These are phyloP conservation scores for Syngnathus scovelli DNA, from an alignment of 2,113 vertebrate species.

Conservation along the genomic window DNA sequence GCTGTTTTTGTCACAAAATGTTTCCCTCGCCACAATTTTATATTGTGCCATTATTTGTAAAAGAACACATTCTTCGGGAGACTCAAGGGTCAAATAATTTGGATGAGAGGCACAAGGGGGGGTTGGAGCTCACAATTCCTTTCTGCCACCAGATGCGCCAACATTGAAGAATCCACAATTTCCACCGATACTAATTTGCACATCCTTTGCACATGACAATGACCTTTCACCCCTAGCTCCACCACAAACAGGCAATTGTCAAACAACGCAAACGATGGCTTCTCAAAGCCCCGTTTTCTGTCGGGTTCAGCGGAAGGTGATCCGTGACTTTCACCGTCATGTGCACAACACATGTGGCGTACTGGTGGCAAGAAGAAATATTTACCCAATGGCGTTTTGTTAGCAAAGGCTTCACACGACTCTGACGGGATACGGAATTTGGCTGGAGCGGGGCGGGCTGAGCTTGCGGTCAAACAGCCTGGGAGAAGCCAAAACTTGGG, in stretches of 20 bases:
- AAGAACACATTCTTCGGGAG: too few species aligned
- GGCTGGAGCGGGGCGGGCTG: neutral
- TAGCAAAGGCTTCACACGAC: slow-evolving; percentile 32
- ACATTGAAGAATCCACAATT: neutral
- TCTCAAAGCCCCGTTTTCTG: neutral
- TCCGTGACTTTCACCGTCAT: slow-evolving; percentile 27
- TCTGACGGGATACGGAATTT: slow-evolving; percentile 4
- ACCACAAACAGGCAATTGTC: neutral
- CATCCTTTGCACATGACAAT: neutral
- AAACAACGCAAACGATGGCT: neutral
- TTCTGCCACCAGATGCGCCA: neutral
- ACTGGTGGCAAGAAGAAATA: slow-evolving; percentile 29
- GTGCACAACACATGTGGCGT: slow-evolving; percentile 38
- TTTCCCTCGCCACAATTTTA: neutral
- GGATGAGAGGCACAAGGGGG: neutral
- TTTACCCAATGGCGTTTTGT: slow-evolving; percentile 43
- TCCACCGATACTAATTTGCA: neutral
- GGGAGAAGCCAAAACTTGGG: neutral
- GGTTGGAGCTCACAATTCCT: neutral
- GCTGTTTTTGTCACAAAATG: neutral
- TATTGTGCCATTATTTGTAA: neutral
- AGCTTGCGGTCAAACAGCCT: neutral
- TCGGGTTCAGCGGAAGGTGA: slow-evolving; percentile 23
- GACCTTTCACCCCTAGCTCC: neutral
- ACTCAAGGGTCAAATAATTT: neutral